Evolutionary conservation across 2,888 invertebrate species (phyloP), one percentile per base, ranked within the genome.

Genomic region (Sacculina carcini): DNA sequence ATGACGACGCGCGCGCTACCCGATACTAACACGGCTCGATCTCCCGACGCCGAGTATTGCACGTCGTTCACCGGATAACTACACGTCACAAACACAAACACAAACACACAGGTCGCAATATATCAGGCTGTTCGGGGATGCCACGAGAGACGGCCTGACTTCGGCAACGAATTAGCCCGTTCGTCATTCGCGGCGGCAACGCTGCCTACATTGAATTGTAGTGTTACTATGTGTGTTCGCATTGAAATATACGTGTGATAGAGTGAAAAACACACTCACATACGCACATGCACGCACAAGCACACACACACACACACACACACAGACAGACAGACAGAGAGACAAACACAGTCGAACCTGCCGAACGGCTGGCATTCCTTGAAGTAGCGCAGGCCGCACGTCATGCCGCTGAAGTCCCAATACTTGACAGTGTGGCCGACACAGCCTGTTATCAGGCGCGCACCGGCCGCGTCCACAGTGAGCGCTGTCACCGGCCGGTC

Each of bases 321-420:
- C n/a, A n/a, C n/a, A n/a, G n/a, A n/a, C n/a, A n/a, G n/a, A n/a
- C n/a, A n/a, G n/a, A n/a, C n/a, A n/a, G n/a, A n/a, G n/a, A n/a
- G n/a, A n/a, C n/a, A n/a, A n/a, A n/a, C n/a, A n/a, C n/a, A n/a
- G n/a, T n/a, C 44, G 48, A 57, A 68, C 67, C 68, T 84, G 65
- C 94, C 94, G 62, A 90, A 90, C 0, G 96, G 94, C 58, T 83
- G 81, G n/a, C 92, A 69, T 0, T 82, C 82, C 23, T 94, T 74
- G 64, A 94, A 98, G 47, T 89, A 84, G 50, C 82, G 76, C 70
- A 90, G 74, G 1, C 81, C 76, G 0, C 83, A 76, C 64, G 96
- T 92, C 92, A 98, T 96, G 5, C 94, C 96, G 55, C 90, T 86
- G 69, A 98, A 98, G 64, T 99, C 98, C 90, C 90, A 98, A 60